phyloP scores from a whole-genome alignment of 2,113 vertebrate genomes.

The Nycticorax nycticorax region DNA sequence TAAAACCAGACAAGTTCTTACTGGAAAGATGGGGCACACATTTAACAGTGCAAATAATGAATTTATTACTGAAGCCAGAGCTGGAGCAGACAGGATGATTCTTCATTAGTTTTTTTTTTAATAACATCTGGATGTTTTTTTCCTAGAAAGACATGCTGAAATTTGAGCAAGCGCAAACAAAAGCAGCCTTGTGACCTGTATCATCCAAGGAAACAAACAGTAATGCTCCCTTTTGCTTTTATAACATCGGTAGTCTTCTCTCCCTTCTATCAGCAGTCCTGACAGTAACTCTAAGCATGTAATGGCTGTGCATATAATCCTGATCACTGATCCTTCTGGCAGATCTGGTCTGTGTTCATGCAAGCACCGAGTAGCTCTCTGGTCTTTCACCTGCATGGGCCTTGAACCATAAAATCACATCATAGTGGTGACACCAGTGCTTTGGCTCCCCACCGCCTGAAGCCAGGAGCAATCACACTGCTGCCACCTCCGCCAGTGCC shows the following conservation, averaged over 20 bases:
- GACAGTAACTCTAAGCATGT: background rate
- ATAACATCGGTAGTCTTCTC: background rate
- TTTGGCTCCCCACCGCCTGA: background rate
- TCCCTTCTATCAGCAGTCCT: background rate
- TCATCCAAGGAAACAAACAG: background rate
- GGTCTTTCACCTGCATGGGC: background rate
- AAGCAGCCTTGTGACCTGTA: background rate
- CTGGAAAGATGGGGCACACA: background rate
- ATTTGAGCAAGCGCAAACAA: background rate
- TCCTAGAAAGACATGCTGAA: background rate
- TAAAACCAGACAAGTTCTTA: background rate
- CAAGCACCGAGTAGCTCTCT: background rate
- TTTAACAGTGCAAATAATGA: background rate
- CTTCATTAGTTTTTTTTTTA: background rate
- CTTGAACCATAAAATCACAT: background rate
- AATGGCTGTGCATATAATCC: background rate
- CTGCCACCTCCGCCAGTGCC: rapidly evolving
- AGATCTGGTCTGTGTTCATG: background rate
- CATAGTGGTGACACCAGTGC: rapidly evolving
- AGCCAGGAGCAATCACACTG: background rate
- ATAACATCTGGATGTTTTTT: background rate
- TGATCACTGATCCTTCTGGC: background rate
- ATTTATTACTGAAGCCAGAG: background rate
- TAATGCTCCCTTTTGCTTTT: background rate
- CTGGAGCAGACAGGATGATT: background rate